Conservation (phyloP, 2,113 vertebrate species). For the Urocitellus parryii region DNA sequence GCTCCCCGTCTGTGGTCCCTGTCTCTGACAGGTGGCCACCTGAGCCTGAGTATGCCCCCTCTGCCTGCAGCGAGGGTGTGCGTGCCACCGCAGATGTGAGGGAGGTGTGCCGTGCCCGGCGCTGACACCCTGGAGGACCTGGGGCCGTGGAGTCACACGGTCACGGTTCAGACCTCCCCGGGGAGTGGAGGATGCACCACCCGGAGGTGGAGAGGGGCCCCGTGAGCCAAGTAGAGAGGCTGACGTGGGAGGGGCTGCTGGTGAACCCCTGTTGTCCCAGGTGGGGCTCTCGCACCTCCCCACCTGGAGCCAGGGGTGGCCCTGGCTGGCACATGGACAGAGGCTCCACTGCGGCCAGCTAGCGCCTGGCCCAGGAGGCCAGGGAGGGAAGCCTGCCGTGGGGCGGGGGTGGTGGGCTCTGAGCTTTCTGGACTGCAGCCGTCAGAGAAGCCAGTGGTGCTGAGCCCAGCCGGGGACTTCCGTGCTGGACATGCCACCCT, state of each 20-base stretch:
- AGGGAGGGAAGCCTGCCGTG: rapidly evolving
- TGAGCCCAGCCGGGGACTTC: background rate
- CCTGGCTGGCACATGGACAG: background rate
- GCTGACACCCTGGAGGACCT: rapidly evolving
- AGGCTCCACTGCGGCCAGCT: background rate
- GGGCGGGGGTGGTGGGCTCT: rapidly evolving
- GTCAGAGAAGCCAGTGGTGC: background rate
- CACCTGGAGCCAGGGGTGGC: background rate
- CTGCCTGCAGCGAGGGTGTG: rapidly evolving
- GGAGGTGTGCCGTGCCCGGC: rapidly evolving
- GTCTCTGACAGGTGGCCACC: too few relatives aligned
- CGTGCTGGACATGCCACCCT: rapidly evolving
- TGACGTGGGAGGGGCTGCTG: rapidly evolving
- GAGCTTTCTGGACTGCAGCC: background rate
- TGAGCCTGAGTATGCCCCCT: too few relatives aligned
- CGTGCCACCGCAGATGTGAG: rapidly evolving
- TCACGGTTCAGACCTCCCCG: background rate
- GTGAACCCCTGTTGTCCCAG: rapidly evolving
- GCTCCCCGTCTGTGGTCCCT: too few relatives aligned
- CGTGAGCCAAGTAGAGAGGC: rapidly evolving
- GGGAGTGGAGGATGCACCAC: rapidly evolving
- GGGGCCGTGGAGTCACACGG: background rate
- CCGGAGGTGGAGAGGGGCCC: too few relatives aligned
- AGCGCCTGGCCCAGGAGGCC: too few relatives aligned
- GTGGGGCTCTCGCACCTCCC: too few relatives aligned